These are phyloP conservation scores for Phaonia tiefii DNA, from an alignment of 2,888 invertebrate species.

Conservation along the genomic window DNA sequence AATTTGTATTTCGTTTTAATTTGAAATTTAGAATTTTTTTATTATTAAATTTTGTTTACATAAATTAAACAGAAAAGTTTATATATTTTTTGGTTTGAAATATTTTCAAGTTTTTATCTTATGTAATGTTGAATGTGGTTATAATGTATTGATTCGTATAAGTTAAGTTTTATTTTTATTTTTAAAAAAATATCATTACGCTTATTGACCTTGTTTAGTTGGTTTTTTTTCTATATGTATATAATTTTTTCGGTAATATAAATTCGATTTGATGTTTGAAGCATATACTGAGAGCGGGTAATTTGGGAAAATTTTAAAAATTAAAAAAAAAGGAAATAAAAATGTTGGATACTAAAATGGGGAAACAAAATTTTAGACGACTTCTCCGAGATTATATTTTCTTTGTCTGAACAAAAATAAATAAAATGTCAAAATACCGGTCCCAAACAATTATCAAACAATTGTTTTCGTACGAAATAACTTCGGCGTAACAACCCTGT, in stretches of 20 bases:
- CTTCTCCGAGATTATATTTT: too few species aligned
- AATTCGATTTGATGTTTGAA: constrained; percentile 68
- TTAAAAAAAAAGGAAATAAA: background rate
- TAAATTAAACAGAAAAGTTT: constrained; percentile 53
- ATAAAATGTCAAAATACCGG: too few species aligned
- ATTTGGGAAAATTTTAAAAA: constrained; percentile 4
- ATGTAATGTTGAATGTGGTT: constrained; percentile 18
- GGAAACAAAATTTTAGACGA: too few species aligned
- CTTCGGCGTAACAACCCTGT: too few species aligned
- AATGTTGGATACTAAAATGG: too few species aligned
- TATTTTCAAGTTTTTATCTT: constrained; percentile 39
- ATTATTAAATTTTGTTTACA: constrained; percentile 54
- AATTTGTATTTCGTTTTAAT: constrained; percentile 67
- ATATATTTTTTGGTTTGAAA: constrained; percentile 32
- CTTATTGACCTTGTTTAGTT: constrained; percentile 69
- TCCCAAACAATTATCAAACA: too few species aligned
- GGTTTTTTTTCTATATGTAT: constrained; percentile 38
- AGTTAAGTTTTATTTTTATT: too few species aligned
- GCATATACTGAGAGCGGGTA: constrained; percentile 40
- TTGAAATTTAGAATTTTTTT: constrained; percentile 59
- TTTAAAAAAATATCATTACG: constrained; percentile 65
- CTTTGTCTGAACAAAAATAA: too few species aligned
- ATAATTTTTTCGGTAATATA: constrained; percentile 51
- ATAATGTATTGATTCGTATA: constrained; percentile 29
- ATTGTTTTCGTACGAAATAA: too few species aligned